Conservation (phyloP, 2,888 invertebrate genomes). For the Colletes collaris region DNA sequence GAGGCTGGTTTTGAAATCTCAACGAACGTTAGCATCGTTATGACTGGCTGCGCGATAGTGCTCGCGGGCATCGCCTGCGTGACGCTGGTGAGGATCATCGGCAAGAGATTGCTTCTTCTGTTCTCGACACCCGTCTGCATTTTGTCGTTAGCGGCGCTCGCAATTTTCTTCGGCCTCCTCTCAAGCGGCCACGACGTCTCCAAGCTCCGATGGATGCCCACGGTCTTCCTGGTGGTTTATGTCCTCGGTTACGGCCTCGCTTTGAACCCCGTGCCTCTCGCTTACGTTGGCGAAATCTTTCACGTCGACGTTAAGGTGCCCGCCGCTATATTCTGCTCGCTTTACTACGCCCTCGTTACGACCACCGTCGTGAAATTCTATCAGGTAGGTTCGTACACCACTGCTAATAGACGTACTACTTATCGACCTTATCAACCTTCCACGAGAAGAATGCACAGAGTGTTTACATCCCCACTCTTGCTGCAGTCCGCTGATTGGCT, state of each 20-base stretch:
- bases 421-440: too few species aligned
- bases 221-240: conserved; percentile 76
- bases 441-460: too few species aligned
- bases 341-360: conserved; percentile 78
- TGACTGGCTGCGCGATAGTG: conserved; percentile 76
- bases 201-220: conserved; percentile 76
- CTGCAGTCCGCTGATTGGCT: too few species aligned
- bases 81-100: conserved; percentile 73
- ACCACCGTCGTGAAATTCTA: conserved; percentile 77
- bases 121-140: conserved; percentile 73
- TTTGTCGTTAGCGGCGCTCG: conserved; percentile 71
- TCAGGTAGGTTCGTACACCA: conserved; percentile 72
- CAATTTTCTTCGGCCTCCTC: conserved; percentile 75
- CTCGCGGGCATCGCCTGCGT: conserved; percentile 77
- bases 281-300: conserved; percentile 80
- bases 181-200: conserved; percentile 71
- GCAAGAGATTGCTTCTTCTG: conserved; percentile 77
- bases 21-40: conserved; percentile 75
- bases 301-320: conserved; percentile 79
- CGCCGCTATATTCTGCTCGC: conserved; percentile 76
- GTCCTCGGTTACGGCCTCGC: conserved; percentile 78
- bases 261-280: conserved; percentile 79
- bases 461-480: too few species aligned
- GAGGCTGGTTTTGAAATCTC: conserved; percentile 76
- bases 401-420: conserved; percentile 1